Evolutionary conservation across 2,797 vertebrate species (phyloP).

Genomic region (Arnoldichthys spilopterus): DNA sequence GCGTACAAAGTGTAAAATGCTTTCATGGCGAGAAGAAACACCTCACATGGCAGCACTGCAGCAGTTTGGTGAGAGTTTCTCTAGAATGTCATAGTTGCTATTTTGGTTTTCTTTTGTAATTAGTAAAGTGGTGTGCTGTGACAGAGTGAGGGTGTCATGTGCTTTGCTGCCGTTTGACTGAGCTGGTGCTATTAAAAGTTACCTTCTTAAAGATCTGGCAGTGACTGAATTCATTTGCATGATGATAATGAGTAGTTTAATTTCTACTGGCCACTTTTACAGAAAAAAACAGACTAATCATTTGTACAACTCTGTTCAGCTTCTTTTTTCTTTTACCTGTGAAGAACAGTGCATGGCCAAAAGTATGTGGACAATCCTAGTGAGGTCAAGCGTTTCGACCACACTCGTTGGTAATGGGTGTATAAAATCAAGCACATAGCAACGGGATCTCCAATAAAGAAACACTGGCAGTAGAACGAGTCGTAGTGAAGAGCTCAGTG

Average conservation of each 20-base stretch:
- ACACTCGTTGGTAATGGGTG: no score
- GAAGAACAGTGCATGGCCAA: no score
- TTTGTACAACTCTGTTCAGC: no score
- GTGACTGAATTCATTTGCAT: not conserved
- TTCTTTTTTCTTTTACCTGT: no score
- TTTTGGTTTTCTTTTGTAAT: not conserved
- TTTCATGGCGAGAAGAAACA: not conserved
- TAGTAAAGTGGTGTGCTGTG: not conserved
- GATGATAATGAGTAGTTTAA: not conserved
- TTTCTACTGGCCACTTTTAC: not conserved
- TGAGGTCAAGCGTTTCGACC: no score
- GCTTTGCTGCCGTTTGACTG: not conserved
- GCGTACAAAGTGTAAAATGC: not conserved
- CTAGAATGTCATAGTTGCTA: not conserved
- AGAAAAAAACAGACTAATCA: not conserved
- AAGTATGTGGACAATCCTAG: no score
- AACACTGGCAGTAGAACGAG: no score
- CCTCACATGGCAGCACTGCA: not conserved
- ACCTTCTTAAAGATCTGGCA: not conserved
- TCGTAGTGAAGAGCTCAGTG: no score
- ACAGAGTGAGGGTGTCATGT: no score
- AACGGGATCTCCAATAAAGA: no score
- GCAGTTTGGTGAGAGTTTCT: not conserved
- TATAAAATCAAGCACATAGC: no score
- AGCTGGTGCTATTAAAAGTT: not conserved